phyloP scores from a whole-genome alignment of 2,113 vertebrate genomes.

The Pseudois nayaur region DNA sequence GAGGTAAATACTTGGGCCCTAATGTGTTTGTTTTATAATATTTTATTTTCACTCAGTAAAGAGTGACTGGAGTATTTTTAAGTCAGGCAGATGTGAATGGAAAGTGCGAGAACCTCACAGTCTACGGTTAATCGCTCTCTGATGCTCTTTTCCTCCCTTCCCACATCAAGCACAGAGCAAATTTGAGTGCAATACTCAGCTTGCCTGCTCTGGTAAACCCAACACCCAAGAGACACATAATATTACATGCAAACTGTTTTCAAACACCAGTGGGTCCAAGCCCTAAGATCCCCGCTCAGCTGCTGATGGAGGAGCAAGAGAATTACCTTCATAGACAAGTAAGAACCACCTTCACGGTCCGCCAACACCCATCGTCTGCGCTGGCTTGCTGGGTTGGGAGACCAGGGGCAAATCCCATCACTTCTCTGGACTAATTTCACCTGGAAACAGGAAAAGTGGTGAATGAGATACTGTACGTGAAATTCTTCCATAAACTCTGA shows the following conservation, averaged over 20 bases:
- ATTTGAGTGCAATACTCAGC: not conserved
- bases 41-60: not conserved
- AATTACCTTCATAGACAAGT: constrained; percentile 23
- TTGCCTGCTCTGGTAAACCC: not conserved
- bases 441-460: constrained; percentile 15
- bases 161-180: not conserved
- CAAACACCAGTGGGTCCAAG: not conserved
- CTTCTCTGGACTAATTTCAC: not conserved
- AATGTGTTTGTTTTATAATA: not conserved
- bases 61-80: not conserved
- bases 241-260: not conserved
- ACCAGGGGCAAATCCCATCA: not conserved
- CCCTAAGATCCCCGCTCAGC: not conserved
- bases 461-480: not conserved
- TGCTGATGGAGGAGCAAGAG: not conserved
- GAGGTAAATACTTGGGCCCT: not conserved
- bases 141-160: not conserved
- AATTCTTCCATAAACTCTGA: not conserved
- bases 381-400: not conserved
- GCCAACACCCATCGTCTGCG: not conserved
- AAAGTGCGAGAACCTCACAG: not conserved
- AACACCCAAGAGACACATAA: not conserved
- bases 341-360: not conserved
- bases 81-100: not conserved
- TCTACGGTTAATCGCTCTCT: not conserved